Base-by-base conservation (phyloP, 2,797 vertebrate species). In the Micrastur ruficollis region DNA sequence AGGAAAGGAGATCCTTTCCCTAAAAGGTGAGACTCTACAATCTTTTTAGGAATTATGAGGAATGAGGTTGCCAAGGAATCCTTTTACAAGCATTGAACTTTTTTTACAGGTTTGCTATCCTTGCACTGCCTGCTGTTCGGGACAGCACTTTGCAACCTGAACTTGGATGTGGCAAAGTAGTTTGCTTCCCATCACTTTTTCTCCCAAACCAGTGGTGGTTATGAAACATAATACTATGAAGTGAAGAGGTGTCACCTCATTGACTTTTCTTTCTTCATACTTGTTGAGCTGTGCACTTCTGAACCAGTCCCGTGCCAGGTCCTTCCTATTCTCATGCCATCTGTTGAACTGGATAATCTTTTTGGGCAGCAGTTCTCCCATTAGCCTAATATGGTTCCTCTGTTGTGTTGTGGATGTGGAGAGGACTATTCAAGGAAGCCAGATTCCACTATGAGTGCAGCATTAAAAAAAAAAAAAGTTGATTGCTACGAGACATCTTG, bases 261-360 rank as follows among this genome's bases (percentile, higher is more conserved):
- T 81, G 68, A 65, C 65, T 94, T 78, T 23, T 71, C 40, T 84
- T 68, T 81, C 26, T 71, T 85, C 63, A 11, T 81, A 68, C 26
- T 32, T 74, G 55, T 81, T 95, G 93, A 89, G 49, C 81, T 93
- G 63, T 89, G 65, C 23, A 9, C 81, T 95, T 93, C 92, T 91
- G 86, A 93, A 40, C 52, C 78, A 40, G 40, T 83, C 61, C 42
- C 0, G 2, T 91, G 95, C 91, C 91, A 94, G 79, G 38, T 72
- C 75, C 65, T 87, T 46, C 25, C 61, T 74, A 27, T 95, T 96
- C 86, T 91, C 18, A 3, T 94, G 79, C 86, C 84, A 80, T 97
- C 79, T 94, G 86, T 96, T 93, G 95, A 87, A 89, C 32, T 92
- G 86, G 62, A 82, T 82, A 53, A 71, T 86, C 62, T 74, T 82